Conservation (phyloP, 2,113 vertebrate species). For the Psilopsiagon aurifrons region DNA sequence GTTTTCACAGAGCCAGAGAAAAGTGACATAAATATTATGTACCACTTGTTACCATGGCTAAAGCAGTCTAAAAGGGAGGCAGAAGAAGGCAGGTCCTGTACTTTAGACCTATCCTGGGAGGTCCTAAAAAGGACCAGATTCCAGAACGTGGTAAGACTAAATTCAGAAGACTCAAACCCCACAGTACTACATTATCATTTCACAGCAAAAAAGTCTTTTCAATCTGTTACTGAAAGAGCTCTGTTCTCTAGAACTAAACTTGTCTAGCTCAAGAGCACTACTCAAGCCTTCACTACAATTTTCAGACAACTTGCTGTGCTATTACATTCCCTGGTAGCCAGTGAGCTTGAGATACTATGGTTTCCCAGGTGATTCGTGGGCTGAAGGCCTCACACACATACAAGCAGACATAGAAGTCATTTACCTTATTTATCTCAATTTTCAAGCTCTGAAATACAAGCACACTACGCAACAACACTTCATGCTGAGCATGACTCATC, state of each 20-base stretch:
- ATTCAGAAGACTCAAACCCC: background rate
- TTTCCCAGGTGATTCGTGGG: conserved; percentile 16
- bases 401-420: background rate
- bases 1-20: background rate
- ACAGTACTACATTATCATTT: fast-evolving
- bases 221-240: background rate
- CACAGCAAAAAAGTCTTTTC: background rate
- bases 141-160: background rate
- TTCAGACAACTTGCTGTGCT: background rate
- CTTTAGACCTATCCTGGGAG: background rate
- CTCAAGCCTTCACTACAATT: background rate
- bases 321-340: background rate
- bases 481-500: background rate
- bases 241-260: background rate
- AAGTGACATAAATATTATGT: background rate
- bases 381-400: background rate
- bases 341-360: background rate
- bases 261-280: background rate
- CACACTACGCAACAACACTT: background rate
- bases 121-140: background rate
- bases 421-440: background rate
- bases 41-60: background rate
- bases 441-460: background rate
- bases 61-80: background rate
- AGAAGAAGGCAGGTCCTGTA: background rate